Percentiles rank a stretch among this genome's conserved stretches.
Evolutionary conservation across 2,797 vertebrate genomes (phyloP).

Genomic region (Cirrhinus molitorella): DNA sequence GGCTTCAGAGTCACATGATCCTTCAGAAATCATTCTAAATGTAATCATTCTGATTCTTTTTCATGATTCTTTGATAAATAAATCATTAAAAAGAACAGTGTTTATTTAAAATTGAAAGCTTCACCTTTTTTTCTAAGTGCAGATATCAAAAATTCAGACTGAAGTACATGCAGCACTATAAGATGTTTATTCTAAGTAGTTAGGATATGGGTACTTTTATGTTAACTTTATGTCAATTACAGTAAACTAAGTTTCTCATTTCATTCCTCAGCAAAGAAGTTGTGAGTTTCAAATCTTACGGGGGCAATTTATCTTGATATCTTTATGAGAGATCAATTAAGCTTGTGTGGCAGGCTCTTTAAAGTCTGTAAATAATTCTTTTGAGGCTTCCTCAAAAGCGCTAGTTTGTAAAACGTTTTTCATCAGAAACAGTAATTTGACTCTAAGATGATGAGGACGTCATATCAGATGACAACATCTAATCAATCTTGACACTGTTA

Average conservation of each 20-base stretch:
- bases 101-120: too few species aligned
- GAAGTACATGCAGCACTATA: not conserved
- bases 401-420: constrained; percentile 34
- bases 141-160: too few species aligned
- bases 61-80: too few species aligned
- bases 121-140: too few species aligned
- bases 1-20: too few species aligned
- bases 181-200: too few species aligned
- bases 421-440: constrained; percentile 34
- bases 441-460: constrained; percentile 32
- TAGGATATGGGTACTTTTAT: not conserved
- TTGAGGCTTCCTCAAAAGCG: not conserved
- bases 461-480: constrained; percentile 55
- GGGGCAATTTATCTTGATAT: constrained; percentile 52
- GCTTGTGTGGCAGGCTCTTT: constrained; percentile 43
- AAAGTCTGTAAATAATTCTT: constrained; percentile 35
- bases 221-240: not conserved
- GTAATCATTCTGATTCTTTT: too few species aligned
- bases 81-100: too few species aligned
- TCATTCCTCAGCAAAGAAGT: not conserved
- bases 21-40: too few species aligned
- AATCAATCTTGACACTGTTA: constrained; percentile 49
- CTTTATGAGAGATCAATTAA: constrained; percentile 34
- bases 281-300: constrained; percentile 30
- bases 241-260: not conserved